phyloP scores from a whole-genome alignment of 2,888 invertebrate species.

The Drosophila infuscata region DNA sequence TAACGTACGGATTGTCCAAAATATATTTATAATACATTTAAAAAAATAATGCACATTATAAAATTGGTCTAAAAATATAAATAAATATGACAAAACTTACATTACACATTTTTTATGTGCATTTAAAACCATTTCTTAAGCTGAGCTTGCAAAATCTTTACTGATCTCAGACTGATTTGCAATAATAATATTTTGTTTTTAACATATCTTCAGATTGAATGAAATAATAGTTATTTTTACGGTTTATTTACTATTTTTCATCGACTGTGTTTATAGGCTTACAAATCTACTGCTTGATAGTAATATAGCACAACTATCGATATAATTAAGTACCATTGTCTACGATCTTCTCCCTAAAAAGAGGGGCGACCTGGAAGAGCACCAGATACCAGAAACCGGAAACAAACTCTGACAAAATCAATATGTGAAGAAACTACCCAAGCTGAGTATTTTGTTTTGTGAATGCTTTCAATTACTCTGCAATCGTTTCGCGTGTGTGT shows the following conservation, averaged over 20 bases:
- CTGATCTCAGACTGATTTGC: neutral
- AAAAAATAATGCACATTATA: too few relatives aligned
- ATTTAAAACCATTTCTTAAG: neutral
- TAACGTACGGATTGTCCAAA: too few relatives aligned
- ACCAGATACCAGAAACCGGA: neutral
- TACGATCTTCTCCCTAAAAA: neutral
- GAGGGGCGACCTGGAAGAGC: neutral
- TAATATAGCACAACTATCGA: neutral
- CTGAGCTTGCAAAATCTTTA: neutral
- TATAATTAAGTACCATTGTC: neutral
- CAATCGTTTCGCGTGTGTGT: conserved; percentile 45
- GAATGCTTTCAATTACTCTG: conserved; percentile 75
- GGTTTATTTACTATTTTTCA: too few relatives aligned
- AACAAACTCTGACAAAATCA: conserved; percentile 40
- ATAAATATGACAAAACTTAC: neutral
- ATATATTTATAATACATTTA: too few relatives aligned
- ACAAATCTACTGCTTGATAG: neutral
- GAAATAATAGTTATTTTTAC: neutral
- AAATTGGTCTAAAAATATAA: too few relatives aligned
- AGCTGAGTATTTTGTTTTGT: conserved; percentile 35
- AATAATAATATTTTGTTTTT: neutral
- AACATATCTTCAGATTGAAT: neutral
- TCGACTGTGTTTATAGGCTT: neutral
- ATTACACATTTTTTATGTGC: neutral
- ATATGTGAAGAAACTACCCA: conserved; percentile 45